Conservation (phyloP, 2,888 invertebrate genomes). For the Clitarchus hookeri region DNA sequence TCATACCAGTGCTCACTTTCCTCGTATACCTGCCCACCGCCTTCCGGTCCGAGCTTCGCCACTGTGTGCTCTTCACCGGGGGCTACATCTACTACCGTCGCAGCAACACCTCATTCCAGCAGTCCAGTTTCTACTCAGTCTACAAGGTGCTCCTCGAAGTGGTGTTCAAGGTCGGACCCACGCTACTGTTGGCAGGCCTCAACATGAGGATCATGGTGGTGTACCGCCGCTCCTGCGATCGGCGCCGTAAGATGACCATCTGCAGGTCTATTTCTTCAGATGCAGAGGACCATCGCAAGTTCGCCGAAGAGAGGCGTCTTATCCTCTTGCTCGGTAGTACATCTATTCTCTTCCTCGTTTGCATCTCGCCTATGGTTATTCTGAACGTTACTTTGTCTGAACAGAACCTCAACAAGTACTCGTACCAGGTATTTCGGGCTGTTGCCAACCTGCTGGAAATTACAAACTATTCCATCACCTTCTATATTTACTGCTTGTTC, state of each 20-base stretch:
- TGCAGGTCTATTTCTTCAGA: conserved; percentile 61
- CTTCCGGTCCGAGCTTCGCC: conserved; percentile 64
- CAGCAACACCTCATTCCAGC: conserved; percentile 58
- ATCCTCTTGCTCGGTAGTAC: conserved; percentile 69
- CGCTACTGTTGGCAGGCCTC: conserved; percentile 66
- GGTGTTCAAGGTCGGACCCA: conserved; percentile 70
- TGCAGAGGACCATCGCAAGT: conserved; percentile 67
- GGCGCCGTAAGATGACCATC: conserved; percentile 67
- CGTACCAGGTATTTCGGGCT: conserved; percentile 72
- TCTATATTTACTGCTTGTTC: conserved; percentile 78
- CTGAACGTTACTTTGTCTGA: conserved; percentile 69
- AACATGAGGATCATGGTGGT: conserved; percentile 70
- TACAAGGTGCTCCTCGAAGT: conserved; percentile 59
- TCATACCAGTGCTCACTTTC: conserved; percentile 68
- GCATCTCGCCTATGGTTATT: conserved; percentile 73
- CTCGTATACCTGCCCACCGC: conserved; percentile 70
- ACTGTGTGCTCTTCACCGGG: conserved; percentile 59
- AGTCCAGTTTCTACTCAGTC: conserved; percentile 59
- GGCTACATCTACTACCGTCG: conserved; percentile 62
- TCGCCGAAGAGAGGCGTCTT: conserved; percentile 69
- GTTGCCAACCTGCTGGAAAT: conserved; percentile 74
- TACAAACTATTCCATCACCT: conserved; percentile 76
- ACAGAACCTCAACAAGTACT: conserved; percentile 63
- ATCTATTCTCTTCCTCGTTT: conserved; percentile 67
- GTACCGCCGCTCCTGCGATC: conserved; percentile 67